Evolutionary conservation across 1,140 invertebrate genomes (phyloP).

Genomic region (Lepidotrigona ventralis): DNA sequence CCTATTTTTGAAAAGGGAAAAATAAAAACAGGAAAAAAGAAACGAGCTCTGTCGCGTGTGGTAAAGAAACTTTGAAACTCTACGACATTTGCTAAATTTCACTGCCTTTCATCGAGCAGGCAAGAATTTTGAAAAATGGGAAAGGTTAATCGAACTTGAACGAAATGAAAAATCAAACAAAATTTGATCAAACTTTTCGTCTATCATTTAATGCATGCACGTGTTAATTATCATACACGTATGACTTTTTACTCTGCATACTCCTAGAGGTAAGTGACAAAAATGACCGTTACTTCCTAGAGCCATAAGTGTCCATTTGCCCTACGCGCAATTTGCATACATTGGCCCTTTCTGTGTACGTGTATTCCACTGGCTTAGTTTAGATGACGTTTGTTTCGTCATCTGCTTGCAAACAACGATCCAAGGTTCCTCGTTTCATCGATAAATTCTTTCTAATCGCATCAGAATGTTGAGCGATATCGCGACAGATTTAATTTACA

Average conservation of each 20-base stretch:
- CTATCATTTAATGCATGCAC: no score
- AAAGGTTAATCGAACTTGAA: no score
- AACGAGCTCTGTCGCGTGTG: no score
- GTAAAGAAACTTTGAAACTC: no score
- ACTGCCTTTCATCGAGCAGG: not conserved
- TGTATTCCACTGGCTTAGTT: slow-evolving; percentile 20
- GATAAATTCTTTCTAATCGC: not conserved
- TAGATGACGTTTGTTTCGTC: not conserved
- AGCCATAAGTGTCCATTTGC: slow-evolving; percentile 35
- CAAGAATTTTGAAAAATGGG: no score
- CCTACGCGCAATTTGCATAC: slow-evolving; percentile 42
- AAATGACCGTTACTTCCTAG: slow-evolving; percentile 28
- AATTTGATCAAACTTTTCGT: no score
- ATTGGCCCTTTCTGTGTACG: slow-evolving; percentile 16
- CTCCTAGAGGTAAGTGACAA: not conserved
- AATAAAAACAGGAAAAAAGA: no score
- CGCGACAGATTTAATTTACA: not conserved
- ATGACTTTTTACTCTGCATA: not conserved
- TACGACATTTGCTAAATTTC: no score
- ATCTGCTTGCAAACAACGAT: not conserved
- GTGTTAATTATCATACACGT: no score
- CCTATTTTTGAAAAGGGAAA: no score
- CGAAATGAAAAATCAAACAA: no score
- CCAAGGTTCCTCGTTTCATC: no score
- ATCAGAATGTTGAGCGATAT: not conserved